Evolutionary conservation across 1,140 invertebrate genomes (phyloP), one percentile per base, ranked within the genome.

Genomic region (Drosophila ohnishii): DNA sequence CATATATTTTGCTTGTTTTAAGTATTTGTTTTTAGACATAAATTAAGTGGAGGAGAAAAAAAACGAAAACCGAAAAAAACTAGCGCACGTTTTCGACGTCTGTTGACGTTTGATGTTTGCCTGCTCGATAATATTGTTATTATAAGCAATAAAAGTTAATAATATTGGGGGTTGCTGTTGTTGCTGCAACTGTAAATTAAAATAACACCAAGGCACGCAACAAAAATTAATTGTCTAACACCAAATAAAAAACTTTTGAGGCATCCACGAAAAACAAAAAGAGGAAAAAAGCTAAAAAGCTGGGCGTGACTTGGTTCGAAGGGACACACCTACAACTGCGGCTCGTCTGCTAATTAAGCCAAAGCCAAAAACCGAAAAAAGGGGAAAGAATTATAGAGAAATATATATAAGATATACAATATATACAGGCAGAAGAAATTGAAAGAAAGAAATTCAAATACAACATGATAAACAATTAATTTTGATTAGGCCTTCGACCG

Each of bases 221-320:
- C 78, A 80, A 75, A 90, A 90, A 90, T 90, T 90, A 90, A 90
- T 90, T 90, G 88, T 88, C 81, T 90, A 86, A 90, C 88, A 90
- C 88, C 88, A 90, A 90, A 90, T 90, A 90, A 90, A 90, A 90
- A 89, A 78, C 61, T 85, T 75, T 71, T 59, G 35, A 59, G 79
- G 53, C 59, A 58, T 58, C 50, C 50, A 65, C 63, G 19, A 40
- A 55, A 51, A 19, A 22, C 19, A 35, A 35, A 34, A 10, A 14
- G 11, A 10, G 19, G 8, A 22, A 55, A 55, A 55, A 55, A 53
- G 50, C 50, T 22, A 65, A 48, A 66, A 84, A 60, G 71, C 77
- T 80, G 78, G 82, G 82, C 81, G 81, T 78, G 69, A 71, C 55
- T 60, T 44, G 32, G 42, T 30, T 48, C 72, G 48, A 39, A 60